phyloP scores from a whole-genome alignment of 2,797 vertebrate species.

The Mus minutoides region DNA sequence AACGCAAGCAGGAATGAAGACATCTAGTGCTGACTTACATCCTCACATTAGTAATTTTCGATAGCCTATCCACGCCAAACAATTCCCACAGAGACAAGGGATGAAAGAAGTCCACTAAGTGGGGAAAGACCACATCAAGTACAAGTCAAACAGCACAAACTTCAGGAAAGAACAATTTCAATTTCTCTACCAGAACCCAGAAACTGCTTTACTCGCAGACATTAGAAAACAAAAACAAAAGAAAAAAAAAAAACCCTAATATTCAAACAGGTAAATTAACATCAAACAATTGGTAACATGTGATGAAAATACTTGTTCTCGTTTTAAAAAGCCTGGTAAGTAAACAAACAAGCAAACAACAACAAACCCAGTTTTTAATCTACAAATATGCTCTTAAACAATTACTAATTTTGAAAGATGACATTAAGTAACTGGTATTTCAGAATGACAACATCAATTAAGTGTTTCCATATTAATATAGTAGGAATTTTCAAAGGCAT shows the following conservation, averaged over 20 bases:
- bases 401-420: slow-evolving; percentile 8
- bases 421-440: slow-evolving; percentile 16
- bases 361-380: background rate
- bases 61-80: background rate
- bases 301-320: background rate
- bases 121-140: background rate
- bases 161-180: background rate
- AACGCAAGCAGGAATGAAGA: background rate
- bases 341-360: background rate
- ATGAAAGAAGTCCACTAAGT: background rate
- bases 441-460: slow-evolving; percentile 14
- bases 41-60: background rate
- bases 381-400: background rate
- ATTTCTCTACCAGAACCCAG: background rate
- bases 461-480: slow-evolving; percentile 22
- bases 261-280: background rate
- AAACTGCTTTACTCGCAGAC: background rate
- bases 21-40: background rate
- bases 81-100: background rate
- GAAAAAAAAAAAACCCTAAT: background rate
- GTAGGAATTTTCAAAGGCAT: slow-evolving; percentile 52
- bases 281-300: background rate
- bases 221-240: background rate
- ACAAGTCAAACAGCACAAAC: background rate
- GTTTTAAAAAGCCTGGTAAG: background rate